Percentiles rank a stretch among this genome's conserved stretches.
Evolutionary conservation across 2,113 vertebrate species (phyloP).

Genomic region (Rallus limicola): DNA sequence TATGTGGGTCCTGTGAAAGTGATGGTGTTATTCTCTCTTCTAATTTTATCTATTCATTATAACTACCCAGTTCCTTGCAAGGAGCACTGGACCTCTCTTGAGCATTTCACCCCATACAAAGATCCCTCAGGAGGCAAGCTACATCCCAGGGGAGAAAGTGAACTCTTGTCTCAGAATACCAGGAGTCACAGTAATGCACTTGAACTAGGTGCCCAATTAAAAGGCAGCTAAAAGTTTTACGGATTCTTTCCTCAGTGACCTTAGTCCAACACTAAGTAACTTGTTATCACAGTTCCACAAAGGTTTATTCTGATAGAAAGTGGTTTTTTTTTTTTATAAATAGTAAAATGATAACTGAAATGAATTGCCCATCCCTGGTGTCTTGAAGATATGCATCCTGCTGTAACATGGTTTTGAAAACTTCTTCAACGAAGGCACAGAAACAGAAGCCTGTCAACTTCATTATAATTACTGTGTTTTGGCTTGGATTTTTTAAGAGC

Average conservation of each 20-base stretch:
- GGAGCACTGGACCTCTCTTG: neutral
- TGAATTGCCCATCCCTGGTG: rapidly evolving
- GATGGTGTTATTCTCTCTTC: neutral
- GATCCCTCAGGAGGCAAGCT: neutral
- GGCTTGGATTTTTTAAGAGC: neutral
- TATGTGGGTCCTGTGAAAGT: neutral
- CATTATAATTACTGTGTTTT: too few relatives aligned
- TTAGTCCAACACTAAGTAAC: neutral
- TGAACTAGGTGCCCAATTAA: neutral
- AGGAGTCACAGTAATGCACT: neutral
- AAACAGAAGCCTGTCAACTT: neutral
- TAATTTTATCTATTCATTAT: neutral
- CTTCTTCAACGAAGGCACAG: neutral
- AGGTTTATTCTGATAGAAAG: neutral
- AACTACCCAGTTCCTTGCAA: neutral
- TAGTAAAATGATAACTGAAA: neutral
- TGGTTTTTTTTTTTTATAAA: neutral
- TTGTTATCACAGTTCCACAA: neutral
- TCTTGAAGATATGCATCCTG: neutral
- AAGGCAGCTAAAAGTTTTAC: neutral
- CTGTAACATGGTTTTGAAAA: neutral
- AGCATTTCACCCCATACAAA: neutral
- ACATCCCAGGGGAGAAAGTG: neutral
- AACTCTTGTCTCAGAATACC: neutral
- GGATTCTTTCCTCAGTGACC: neutral